Evolutionary conservation across 2,888 invertebrate species (phyloP).

Genomic region (Pyrochroa serraticornis): DNA sequence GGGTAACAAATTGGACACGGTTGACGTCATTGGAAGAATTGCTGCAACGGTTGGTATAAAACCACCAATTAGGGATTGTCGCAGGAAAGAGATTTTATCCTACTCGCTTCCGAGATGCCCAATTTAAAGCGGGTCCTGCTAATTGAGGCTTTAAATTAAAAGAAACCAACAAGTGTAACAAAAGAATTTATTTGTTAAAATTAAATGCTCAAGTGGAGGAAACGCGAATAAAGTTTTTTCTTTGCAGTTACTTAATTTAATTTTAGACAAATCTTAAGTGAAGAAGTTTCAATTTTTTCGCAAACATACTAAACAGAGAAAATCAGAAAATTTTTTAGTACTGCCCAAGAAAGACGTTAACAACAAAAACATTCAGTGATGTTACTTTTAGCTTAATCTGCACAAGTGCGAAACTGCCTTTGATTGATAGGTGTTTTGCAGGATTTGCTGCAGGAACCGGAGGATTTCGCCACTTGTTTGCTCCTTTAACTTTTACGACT

Average conservation of each 20-base stretch:
- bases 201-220: too few species aligned
- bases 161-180: neutral
- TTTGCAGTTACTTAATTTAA: too few species aligned
- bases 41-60: neutral
- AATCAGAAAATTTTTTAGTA: too few species aligned
- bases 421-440: neutral
- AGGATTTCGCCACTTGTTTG: conserved; percentile 1
- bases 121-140: neutral
- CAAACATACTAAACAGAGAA: too few species aligned
- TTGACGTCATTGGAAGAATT: conserved; percentile 11
- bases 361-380: too few species aligned
- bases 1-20: conserved; percentile 23
- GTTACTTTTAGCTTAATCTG: too few species aligned
- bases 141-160: neutral
- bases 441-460: neutral
- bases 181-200: too few species aligned
- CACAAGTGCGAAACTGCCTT: too few species aligned
- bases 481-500: conserved; percentile 5
- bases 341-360: too few species aligned
- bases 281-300: too few species aligned
- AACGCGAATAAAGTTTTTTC: too few species aligned
- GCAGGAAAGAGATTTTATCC: neutral
- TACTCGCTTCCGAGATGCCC: neutral
- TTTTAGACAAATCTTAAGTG: too few species aligned
- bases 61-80: neutral